Conservation (phyloP, 2,888 invertebrate genomes). For the Andrena haemorrhoa region DNA sequence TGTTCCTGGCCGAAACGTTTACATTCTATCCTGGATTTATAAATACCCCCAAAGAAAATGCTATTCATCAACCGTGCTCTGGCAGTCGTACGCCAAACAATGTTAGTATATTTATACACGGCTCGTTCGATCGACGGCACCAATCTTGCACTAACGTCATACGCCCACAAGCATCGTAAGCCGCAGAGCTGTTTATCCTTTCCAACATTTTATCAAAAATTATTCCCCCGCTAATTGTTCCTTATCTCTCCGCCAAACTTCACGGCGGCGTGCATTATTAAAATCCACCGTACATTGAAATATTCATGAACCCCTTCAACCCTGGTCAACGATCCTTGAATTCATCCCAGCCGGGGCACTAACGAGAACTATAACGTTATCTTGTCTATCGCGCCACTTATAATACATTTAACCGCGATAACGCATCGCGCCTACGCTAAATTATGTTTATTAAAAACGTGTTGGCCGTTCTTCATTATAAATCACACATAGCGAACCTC, state of each 20-base stretch:
- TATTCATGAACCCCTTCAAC: constrained; percentile 53
- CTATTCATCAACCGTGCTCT: constrained; percentile 8
- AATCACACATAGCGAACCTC: constrained; percentile 20
- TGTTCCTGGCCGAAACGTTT: background rate
- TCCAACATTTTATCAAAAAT: background rate
- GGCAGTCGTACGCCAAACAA: constrained; percentile 9
- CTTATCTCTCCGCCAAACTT: constrained; percentile 3
- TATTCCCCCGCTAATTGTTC: background rate
- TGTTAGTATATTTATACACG: background rate
- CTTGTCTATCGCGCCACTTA: constrained; percentile 49
- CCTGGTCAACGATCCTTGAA: constrained; percentile 55
- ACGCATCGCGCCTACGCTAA: constrained; percentile 36
- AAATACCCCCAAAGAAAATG: background rate
- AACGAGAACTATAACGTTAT: constrained; percentile 54
- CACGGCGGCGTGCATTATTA: constrained; percentile 38
- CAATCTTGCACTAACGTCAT: background rate
- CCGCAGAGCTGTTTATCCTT: background rate
- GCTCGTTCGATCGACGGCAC: background rate
- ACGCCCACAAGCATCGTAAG: background rate
- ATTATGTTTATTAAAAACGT: constrained; percentile 54
- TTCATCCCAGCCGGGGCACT: constrained; percentile 18
- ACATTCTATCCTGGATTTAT: background rate
- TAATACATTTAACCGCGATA: constrained; percentile 48
- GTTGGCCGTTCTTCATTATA: constrained; percentile 36
- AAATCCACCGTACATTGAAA: constrained; percentile 48